These are phyloP conservation scores for Eremophila alpestris DNA, from an alignment of 2,797 vertebrate species.

Conservation along the genomic window DNA sequence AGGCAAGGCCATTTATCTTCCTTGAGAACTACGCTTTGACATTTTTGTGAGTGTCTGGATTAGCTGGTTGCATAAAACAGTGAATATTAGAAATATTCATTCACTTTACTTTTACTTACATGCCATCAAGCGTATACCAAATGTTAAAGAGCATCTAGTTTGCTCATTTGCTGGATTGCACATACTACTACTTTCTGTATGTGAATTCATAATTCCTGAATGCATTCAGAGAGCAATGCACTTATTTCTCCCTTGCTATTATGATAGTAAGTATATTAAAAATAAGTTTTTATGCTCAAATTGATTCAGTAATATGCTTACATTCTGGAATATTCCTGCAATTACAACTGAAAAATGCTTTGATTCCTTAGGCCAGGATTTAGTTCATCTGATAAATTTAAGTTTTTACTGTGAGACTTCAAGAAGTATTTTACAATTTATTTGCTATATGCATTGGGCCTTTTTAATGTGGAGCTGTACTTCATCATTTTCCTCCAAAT, in stretches of 20 bases:
- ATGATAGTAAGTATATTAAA: neutral
- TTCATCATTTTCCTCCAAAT: conserved; percentile 55
- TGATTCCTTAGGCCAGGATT: conserved; percentile 1
- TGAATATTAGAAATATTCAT: neutral
- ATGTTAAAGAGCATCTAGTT: conserved; percentile 4
- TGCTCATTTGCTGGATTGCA: neutral
- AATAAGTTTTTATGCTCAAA: conserved; percentile 1
- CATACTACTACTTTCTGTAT: neutral
- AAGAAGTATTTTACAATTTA: conserved; percentile 31
- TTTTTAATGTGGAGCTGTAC: conserved; percentile 39
- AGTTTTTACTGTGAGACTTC: conserved; percentile 45
- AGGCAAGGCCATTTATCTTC: neutral
- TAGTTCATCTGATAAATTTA: conserved; percentile 13
- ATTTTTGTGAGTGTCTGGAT: neutral
- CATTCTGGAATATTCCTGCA: neutral
- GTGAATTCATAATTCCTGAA: conserved; percentile 19
- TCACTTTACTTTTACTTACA: neutral
- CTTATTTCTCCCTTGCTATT: neutral
- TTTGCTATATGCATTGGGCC: conserved; percentile 36
- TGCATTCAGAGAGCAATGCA: neutral
- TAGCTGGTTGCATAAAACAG: neutral
- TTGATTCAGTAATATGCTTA: neutral
- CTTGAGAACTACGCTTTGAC: neutral
- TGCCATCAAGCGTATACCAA: neutral
- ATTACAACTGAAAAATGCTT: neutral